phyloP scores from a whole-genome alignment of 1,140 invertebrate species.

The Cardiocondyla obscurior region DNA sequence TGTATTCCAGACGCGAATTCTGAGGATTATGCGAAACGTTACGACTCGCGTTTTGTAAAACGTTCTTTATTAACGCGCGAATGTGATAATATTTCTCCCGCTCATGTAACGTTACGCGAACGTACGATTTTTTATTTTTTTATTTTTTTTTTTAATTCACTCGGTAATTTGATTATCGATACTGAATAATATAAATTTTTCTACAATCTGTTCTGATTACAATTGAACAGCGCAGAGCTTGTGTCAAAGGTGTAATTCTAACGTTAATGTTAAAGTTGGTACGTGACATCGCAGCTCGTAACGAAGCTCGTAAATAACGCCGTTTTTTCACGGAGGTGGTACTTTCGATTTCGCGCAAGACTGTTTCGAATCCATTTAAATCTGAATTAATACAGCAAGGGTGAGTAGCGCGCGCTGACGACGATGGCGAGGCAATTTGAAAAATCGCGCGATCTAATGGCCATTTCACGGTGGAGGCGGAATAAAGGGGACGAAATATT shows the following conservation, averaged over 20 bases:
- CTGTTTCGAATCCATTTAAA: conserved; percentile 61
- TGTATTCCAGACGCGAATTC: conserved; percentile 17
- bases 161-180: background rate
- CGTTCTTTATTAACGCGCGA: background rate
- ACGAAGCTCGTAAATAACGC: conserved; percentile 38
- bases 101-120: background rate
- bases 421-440: conserved; percentile 68
- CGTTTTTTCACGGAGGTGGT: conserved; percentile 37
- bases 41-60: conserved; percentile 1
- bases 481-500: conserved; percentile 69
- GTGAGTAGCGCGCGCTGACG: conserved; percentile 14
- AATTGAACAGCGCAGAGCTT: background rate
- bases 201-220: background rate
- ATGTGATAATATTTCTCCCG: background rate
- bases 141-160: no score
- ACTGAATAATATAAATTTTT: background rate
- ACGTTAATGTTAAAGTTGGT: background rate
- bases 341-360: conserved; percentile 50
- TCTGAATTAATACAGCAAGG: conserved; percentile 66
- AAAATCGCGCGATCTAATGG: conserved; percentile 78
- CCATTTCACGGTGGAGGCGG: conserved; percentile 75
- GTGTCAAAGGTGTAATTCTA: background rate
- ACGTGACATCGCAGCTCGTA: background rate
- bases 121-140: background rate
- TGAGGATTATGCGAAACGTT: conserved; percentile 6